A percentile compares a stretch with the other conserved stretches of the same genome.
Evolutionary conservation across 2,888 invertebrate species (phyloP).

Genomic region (Chrysolina haemoptera): DNA sequence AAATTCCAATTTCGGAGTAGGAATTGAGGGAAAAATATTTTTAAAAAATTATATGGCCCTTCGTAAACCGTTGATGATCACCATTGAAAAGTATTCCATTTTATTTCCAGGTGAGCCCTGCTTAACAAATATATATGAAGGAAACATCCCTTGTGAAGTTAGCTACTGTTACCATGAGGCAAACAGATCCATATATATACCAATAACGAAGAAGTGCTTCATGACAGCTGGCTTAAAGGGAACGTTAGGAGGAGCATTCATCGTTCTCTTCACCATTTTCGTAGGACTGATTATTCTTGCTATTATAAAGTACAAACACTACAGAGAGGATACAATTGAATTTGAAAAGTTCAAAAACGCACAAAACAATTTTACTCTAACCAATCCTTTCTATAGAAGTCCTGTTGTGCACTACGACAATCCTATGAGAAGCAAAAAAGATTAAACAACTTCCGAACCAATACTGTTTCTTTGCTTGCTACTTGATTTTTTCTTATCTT

Average conservation of each 20-base stretch:
- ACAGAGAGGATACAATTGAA: slow-evolving; percentile 50
- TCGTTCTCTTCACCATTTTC: slow-evolving; percentile 39
- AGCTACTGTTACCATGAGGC: slow-evolving; percentile 49
- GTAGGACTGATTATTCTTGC: slow-evolving; percentile 47
- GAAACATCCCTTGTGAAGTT: slow-evolving; percentile 42
- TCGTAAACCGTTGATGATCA: too few relatives aligned
- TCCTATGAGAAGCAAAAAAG: slow-evolving; percentile 51
- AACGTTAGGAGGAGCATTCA: slow-evolving; percentile 25
- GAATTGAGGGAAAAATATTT: too few relatives aligned
- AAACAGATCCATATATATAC: slow-evolving; percentile 39
- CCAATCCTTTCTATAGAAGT: slow-evolving; percentile 75
- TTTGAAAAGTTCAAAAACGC: slow-evolving; percentile 46
- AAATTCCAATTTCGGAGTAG: too few relatives aligned
- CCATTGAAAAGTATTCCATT: background rate
- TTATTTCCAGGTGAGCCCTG: slow-evolving; percentile 26
- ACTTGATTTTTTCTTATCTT: too few relatives aligned
- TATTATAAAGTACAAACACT: slow-evolving; percentile 45
- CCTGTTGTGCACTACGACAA: slow-evolving; percentile 57
- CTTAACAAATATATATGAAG: slow-evolving; percentile 25
- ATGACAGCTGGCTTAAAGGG: slow-evolving; percentile 45
- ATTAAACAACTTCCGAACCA: too few relatives aligned
- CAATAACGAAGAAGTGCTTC: slow-evolving; percentile 39
- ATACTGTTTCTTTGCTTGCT: too few relatives aligned
- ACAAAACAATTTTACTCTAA: slow-evolving; percentile 38
- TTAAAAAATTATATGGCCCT: too few relatives aligned